Conservation (phyloP, 2,797 vertebrate species). For the Potorous gilbertii region DNA sequence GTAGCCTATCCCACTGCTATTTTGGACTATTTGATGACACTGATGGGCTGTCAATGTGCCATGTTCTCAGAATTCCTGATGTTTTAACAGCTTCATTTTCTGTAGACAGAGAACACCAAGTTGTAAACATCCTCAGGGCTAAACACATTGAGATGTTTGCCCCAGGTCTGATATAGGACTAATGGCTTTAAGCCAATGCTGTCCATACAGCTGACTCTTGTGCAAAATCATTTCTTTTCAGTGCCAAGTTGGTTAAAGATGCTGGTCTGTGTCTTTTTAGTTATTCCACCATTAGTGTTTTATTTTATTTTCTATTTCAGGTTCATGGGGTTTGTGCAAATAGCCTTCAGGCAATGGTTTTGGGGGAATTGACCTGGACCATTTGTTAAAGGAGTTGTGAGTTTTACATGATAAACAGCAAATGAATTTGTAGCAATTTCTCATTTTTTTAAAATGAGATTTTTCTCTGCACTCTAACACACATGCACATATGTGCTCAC, state of each 20-base stretch:
- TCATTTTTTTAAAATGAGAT: constrained; percentile 38
- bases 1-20: neutral
- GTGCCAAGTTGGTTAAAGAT: neutral
- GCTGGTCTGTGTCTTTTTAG: neutral
- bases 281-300: neutral
- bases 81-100: neutral
- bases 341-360: neutral
- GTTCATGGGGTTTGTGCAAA: neutral
- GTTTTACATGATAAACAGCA: constrained; percentile 31
- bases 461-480: constrained; percentile 44
- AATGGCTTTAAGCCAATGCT: neutral
- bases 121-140: neutral
- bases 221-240: neutral
- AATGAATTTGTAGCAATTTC: constrained; percentile 28
- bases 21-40: neutral
- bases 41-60: neutral
- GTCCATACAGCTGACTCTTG: neutral
- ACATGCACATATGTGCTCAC: neutral
- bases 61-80: neutral
- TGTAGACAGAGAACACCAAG: neutral
- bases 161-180: neutral
- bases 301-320: neutral
- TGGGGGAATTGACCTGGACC: neutral
- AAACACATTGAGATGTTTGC: neutral
- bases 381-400: neutral